These are phyloP conservation scores for Notamacropus eugenii DNA, from an alignment of 2,797 vertebrate species.

Conservation along the genomic window DNA sequence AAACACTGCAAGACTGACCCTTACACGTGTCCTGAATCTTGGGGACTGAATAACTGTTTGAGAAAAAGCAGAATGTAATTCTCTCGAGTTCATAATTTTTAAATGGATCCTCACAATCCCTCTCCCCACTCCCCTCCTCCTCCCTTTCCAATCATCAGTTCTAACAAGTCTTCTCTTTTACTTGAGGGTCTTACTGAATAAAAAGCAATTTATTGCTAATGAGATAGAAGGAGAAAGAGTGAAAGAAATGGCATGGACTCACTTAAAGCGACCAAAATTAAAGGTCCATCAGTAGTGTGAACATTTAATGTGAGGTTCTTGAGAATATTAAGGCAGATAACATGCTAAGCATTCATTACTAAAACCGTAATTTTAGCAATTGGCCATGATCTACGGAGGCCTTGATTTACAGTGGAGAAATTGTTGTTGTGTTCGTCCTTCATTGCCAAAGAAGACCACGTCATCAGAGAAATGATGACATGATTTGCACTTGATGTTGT, in stretches of 20 bases:
- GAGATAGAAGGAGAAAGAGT: conserved; percentile 6
- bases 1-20: neutral
- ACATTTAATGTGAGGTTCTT: neutral
- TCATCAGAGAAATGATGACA: too few species aligned
- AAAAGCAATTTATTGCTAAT: neutral
- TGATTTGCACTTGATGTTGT: too few species aligned
- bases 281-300: neutral
- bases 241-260: neutral
- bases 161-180: conserved; percentile 26
- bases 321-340: conserved; percentile 9
- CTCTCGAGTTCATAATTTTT: conserved; percentile 40
- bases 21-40: neutral
- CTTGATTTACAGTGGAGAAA: neutral
- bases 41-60: conserved; percentile 1
- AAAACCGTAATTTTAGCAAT: conserved; percentile 12
- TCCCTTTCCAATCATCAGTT: neutral
- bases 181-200: conserved; percentile 24
- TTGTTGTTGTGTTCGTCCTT: too few species aligned
- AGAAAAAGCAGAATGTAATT: conserved; percentile 28
- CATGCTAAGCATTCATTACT: conserved; percentile 16
- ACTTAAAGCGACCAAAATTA: conserved; percentile 1
- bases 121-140: neutral
- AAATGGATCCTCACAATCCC: neutral
- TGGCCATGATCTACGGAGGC: conserved; percentile 2
- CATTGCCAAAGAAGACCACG: too few species aligned